Conservation (phyloP, 2,888 invertebrate genomes). For the Globia sparganii region DNA sequence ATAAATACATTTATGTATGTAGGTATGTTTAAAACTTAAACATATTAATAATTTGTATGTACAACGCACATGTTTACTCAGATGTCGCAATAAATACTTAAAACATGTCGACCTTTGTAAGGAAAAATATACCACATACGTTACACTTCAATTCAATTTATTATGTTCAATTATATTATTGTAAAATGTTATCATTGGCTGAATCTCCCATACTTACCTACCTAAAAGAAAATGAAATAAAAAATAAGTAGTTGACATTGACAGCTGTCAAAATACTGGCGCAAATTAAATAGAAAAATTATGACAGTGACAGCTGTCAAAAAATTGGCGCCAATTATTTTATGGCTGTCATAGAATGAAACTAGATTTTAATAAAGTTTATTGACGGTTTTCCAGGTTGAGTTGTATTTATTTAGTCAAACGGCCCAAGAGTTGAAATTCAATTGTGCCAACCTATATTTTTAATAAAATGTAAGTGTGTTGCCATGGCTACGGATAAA, state of each 20-base stretch:
- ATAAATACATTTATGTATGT: not conserved
- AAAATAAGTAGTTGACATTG: conserved; percentile 1
- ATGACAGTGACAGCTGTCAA: conserved; percentile 29
- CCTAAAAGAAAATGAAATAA: not conserved
- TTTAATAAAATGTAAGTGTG: conserved; percentile 4
- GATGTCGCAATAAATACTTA: conserved; percentile 34
- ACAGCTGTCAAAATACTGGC: conserved; percentile 28
- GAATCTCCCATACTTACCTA: not conserved
- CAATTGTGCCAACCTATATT: not conserved
- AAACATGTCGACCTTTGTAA: conserved; percentile 37
- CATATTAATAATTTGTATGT: conserved; percentile 14
- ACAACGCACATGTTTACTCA: conserved; percentile 36
- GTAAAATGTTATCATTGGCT: not conserved
- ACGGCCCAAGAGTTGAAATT: not conserved
- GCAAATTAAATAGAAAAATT: not conserved
- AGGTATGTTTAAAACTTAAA: not conserved
- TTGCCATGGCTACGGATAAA: conserved; percentile 12
- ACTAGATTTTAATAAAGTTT: not conserved
- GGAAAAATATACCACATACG: conserved; percentile 14
- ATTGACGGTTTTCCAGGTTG: not conserved
- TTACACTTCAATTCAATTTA: conserved; percentile 21
- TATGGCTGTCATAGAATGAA: too few relatives aligned
- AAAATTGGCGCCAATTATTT: conserved; percentile 4
- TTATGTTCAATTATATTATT: not conserved
- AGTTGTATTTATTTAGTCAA: not conserved